These are phyloP conservation scores for Dryomyza anilis DNA, from an alignment of 2,888 invertebrate genomes.

Conservation along the genomic window DNA sequence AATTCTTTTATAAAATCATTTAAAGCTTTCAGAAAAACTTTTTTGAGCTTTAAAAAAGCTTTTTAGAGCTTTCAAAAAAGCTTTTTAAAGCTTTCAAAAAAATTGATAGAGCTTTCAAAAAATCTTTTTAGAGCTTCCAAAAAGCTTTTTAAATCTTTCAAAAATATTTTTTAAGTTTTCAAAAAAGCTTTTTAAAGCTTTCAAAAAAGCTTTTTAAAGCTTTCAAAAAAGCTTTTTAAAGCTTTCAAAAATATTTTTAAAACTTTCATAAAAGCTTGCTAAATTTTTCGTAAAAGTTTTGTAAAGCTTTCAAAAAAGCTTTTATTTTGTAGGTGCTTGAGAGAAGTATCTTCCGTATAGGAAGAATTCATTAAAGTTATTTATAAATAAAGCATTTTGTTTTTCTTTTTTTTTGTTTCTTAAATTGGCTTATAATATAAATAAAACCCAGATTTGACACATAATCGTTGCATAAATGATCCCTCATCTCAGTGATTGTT, in stretches of 20 bases:
- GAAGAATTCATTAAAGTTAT: background rate
- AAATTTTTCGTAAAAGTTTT: too few species aligned
- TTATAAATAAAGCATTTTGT: background rate
- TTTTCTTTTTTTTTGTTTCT: background rate
- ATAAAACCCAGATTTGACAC: background rate
- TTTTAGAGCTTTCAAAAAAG: too few species aligned
- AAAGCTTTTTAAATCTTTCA: too few species aligned
- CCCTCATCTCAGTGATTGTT: background rate
- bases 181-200: background rate
- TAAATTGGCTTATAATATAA: background rate
- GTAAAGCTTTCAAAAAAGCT: too few species aligned
- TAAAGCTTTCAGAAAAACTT: background rate
- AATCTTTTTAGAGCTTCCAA: conserved; percentile 1
- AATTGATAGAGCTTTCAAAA: background rate
- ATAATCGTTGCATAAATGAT: background rate
- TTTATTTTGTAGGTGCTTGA: background rate
- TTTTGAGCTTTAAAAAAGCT: conserved; percentile 2
- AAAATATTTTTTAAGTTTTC: too few species aligned
- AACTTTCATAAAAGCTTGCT: background rate
- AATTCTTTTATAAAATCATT: background rate
- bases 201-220: too few species aligned
- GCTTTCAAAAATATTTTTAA: background rate
- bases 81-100: too few species aligned
- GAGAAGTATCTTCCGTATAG: background rate
- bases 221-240: background rate